Percentiles rank a stretch among this genome's conserved stretches.
Evolutionary conservation across 2,888 invertebrate genomes (phyloP).

Genomic region (Mantis religiosa): DNA sequence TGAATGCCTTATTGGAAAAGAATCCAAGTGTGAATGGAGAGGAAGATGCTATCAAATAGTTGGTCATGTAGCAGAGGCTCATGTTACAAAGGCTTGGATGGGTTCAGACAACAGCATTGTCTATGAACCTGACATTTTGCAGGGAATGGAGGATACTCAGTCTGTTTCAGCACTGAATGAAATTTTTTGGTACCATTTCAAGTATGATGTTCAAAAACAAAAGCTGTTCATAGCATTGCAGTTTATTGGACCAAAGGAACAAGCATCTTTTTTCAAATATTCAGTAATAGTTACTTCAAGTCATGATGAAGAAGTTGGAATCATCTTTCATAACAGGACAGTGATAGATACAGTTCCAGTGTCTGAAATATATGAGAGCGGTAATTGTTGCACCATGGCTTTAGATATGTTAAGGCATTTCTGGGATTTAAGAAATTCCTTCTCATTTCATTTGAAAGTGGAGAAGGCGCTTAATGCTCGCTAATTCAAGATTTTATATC

Average conservation of each 20-base stretch:
- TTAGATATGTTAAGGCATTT: background rate
- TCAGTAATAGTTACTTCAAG: background rate
- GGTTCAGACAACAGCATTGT: background rate
- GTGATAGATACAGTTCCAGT: background rate
- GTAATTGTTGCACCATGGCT: background rate
- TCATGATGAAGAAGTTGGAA: background rate
- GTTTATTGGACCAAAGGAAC: background rate
- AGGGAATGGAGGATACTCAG: background rate
- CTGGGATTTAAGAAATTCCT: background rate
- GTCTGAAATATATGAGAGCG: background rate
- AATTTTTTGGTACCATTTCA: conserved; percentile 2
- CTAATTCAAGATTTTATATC: background rate
- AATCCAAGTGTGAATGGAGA: background rate
- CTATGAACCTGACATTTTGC: background rate
- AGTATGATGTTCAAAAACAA: background rate
- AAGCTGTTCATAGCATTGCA: background rate
- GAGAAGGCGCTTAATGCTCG: background rate
- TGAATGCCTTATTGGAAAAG: background rate
- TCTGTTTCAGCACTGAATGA: background rate
- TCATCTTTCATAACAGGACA: background rate
- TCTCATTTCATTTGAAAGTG: background rate
- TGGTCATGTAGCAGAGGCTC: background rate
- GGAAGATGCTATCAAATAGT: background rate
- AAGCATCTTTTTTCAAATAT: background rate
- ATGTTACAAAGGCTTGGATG: background rate